These are phyloP conservation scores for Tipula lateralis DNA, from an alignment of 2,888 invertebrate species.

Conservation along the genomic window DNA sequence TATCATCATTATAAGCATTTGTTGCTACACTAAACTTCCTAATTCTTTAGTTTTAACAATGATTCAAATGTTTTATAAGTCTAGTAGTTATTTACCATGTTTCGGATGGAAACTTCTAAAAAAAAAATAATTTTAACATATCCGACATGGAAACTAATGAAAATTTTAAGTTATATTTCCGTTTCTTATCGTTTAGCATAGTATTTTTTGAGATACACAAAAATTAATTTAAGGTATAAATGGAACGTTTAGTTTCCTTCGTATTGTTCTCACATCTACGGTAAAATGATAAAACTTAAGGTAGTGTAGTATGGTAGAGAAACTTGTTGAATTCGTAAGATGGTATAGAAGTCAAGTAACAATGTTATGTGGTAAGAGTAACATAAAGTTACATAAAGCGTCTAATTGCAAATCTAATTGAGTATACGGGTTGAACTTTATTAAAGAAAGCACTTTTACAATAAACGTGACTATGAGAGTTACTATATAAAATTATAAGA, in stretches of 20 bases:
- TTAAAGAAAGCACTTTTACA: no score
- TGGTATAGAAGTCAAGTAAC: no score
- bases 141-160: not conserved
- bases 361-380: no score
- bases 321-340: not conserved
- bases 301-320: not conserved
- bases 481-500: no score
- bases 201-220: not conserved
- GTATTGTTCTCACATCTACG: not conserved
- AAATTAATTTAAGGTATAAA: not conserved
- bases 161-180: not conserved
- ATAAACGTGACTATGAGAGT: no score
- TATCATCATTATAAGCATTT: no score
- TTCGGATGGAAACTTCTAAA: not conserved
- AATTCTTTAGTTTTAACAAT: not conserved
- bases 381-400: no score
- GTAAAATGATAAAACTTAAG: not conserved
- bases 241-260: not conserved
- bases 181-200: not conserved
- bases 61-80: not conserved
- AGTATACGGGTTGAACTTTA: no score
- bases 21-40: not conserved
- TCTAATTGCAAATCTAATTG: no score
- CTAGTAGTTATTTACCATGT: not conserved
- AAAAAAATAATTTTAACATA: not conserved